Evolutionary conservation across 2,888 invertebrate species (phyloP), one percentile per base, ranked within the genome.

Genomic region (Dicyrtoma fusca): DNA sequence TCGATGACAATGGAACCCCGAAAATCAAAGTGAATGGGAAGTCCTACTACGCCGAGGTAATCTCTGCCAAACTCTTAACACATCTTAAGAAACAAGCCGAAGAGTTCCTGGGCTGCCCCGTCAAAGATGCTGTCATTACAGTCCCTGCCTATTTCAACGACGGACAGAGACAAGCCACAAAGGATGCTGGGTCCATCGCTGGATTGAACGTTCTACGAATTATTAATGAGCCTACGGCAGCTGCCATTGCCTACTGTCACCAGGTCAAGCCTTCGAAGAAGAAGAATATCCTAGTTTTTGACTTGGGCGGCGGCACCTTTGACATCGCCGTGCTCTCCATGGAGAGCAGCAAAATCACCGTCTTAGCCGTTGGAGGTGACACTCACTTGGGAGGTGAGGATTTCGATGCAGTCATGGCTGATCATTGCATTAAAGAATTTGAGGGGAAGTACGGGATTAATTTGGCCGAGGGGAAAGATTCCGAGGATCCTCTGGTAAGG

Each of bases 21-120:
- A 61, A 57, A n/a, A 13, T 76, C 11, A 45, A 74, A n/a, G 72
- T 73, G 0, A 69, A 66, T 21, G 81, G 78, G 63, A 89, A 89
- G 82, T 84, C 84, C 59, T 88, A 88, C 82, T 86, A 84, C 83
- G 87, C 88, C 1, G 88, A 88, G 82, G 88, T 88, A 83, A 85
- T 88, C 70, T 87, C 87, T 71, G 87, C 87, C 57, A 88, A 88
- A 88, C 87, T 88, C 57, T 87, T 96, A 75, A 90, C 89, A 26
- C 95, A 95, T 83, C 95, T 95, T 95, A 95, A 93, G 88, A 92
- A 92, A 85, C 92, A 91, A 65, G 93, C 94, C 45, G 94, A 94
- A 85, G 92, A 92, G 0, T 93, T 91, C 83, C 86, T 94, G 79
- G 96, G 96, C 74, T 89, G 90, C 82, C 87, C 88, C 49, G 90